Conservation (phyloP, 2,888 invertebrate genomes). For the Abrostola triplasia region DNA sequence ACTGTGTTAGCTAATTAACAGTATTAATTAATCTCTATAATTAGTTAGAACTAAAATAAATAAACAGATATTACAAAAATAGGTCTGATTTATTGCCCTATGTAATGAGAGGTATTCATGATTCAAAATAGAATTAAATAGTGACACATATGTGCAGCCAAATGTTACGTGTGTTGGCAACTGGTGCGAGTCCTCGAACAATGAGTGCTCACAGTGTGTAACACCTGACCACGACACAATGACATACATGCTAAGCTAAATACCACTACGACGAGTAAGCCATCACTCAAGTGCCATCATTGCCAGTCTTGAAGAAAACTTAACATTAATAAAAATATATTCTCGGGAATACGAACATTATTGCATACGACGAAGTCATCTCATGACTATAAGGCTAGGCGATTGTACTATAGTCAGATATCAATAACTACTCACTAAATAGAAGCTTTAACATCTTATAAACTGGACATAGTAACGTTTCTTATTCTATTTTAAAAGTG, state of each 20-base stretch:
- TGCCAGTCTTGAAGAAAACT: slow-evolving; percentile 74
- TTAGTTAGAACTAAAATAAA: slow-evolving; percentile 41
- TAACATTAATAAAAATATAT: slow-evolving; percentile 63
- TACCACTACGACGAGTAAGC: slow-evolving; percentile 61
- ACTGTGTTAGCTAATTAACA: slow-evolving; percentile 32
- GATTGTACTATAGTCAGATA: slow-evolving; percentile 82
- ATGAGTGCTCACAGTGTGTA: slow-evolving; percentile 70
- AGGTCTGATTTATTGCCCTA: slow-evolving; percentile 46
- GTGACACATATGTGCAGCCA: slow-evolving; percentile 78
- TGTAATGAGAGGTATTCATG: slow-evolving; percentile 36
- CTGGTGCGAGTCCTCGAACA: slow-evolving; percentile 68
- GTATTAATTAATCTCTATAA: slow-evolving; percentile 30
- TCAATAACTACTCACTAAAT: slow-evolving; percentile 44
- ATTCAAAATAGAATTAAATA: slow-evolving; percentile 62
- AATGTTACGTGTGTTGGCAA: slow-evolving; percentile 76
- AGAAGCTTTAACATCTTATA: slow-evolving; percentile 67
- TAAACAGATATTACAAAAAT: slow-evolving; percentile 49
- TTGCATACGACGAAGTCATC: slow-evolving; percentile 61
- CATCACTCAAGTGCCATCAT: slow-evolving; percentile 63
- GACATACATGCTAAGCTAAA: slow-evolving; percentile 72
- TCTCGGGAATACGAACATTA: slow-evolving; percentile 49
- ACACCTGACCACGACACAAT: slow-evolving; percentile 68
- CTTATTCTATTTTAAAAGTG: slow-evolving; percentile 59
- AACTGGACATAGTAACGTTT: slow-evolving; percentile 64
- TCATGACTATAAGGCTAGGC: slow-evolving; percentile 79